Evolutionary conservation across 1,140 invertebrate genomes (phyloP).

Genomic region (Drosophila burlai): DNA sequence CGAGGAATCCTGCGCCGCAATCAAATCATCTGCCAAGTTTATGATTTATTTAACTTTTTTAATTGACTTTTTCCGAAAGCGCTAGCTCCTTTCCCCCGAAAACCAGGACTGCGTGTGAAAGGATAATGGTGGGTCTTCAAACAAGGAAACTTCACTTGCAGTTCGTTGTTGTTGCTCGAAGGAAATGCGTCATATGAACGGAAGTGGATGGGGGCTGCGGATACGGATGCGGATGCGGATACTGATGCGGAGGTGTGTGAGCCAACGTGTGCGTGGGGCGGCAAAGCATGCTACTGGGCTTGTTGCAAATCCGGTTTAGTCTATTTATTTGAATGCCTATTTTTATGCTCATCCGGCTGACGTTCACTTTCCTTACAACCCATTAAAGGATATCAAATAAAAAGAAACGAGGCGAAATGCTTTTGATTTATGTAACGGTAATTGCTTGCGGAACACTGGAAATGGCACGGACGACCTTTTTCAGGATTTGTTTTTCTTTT

Average conservation of each 20-base stretch:
- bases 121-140: slow-evolving; percentile 80
- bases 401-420: slow-evolving; percentile 19
- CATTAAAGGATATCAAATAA: slow-evolving; percentile 39
- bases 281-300: slow-evolving; percentile 33
- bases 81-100: slow-evolving; percentile 32
- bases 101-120: slow-evolving; percentile 76
- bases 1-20: slow-evolving; percentile 76
- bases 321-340: slow-evolving; percentile 81
- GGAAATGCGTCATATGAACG: slow-evolving; percentile 70
- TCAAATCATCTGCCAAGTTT: slow-evolving; percentile 85
- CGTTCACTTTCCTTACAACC: slow-evolving; percentile 31
- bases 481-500: background rate
- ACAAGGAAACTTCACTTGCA: slow-evolving; percentile 72
- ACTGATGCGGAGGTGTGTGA: slow-evolving; percentile 50
- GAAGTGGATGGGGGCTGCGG: slow-evolving; percentile 53
- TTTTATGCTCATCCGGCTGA: slow-evolving; percentile 75
- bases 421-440: slow-evolving; percentile 74
- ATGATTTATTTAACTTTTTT: slow-evolving; percentile 85
- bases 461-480: background rate
- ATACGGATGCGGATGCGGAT: slow-evolving; percentile 38
- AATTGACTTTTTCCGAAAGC: slow-evolving; percentile 84
- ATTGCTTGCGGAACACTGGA: slow-evolving; percentile 39
- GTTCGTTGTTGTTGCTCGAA: slow-evolving; percentile 29
- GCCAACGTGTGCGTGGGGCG: slow-evolving; percentile 28
- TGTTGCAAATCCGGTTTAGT: slow-evolving; percentile 74